Conservation (phyloP, 2,113 vertebrate species). For the Sus scrofa region DNA sequence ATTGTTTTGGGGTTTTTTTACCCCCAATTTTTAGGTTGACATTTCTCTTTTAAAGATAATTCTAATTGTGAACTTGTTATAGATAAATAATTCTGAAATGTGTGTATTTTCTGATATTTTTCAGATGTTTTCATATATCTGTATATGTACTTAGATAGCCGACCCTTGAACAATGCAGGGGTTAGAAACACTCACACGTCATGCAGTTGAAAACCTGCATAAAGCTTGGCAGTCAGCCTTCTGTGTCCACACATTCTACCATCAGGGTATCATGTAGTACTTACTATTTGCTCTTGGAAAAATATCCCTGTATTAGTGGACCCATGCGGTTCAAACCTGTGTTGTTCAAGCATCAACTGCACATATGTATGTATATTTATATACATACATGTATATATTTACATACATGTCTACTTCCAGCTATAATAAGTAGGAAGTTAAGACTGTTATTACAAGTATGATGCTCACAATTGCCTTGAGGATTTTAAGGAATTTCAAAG, state of each 20-base stretch:
- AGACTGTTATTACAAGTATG: not conserved
- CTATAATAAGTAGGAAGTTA: not conserved
- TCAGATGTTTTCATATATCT: not conserved
- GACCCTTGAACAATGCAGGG: not conserved
- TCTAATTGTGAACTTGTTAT: not conserved
- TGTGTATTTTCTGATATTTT: not conserved
- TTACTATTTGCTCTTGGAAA: not conserved
- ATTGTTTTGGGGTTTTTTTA: not conserved
- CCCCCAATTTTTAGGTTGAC: not conserved
- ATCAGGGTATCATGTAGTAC: not conserved
- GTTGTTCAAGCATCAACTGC: not conserved
- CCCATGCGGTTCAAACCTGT: not conserved
- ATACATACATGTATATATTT: not conserved
- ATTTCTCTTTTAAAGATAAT: not conserved
- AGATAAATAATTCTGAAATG: not conserved
- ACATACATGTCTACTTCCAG: not conserved
- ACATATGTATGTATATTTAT: not conserved
- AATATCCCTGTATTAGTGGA: not conserved
- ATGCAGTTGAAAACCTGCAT: not conserved
- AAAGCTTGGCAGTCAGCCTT: not conserved
- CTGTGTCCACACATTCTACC: not conserved
- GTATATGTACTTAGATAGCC: not conserved
- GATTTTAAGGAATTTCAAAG: slow-evolving; percentile 5
- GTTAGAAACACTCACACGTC: not conserved
- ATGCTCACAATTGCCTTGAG: slow-evolving; percentile 4